Base-by-base conservation (phyloP, 1,140 invertebrate genomes). In the Trichomalopsis sarcophagae region DNA sequence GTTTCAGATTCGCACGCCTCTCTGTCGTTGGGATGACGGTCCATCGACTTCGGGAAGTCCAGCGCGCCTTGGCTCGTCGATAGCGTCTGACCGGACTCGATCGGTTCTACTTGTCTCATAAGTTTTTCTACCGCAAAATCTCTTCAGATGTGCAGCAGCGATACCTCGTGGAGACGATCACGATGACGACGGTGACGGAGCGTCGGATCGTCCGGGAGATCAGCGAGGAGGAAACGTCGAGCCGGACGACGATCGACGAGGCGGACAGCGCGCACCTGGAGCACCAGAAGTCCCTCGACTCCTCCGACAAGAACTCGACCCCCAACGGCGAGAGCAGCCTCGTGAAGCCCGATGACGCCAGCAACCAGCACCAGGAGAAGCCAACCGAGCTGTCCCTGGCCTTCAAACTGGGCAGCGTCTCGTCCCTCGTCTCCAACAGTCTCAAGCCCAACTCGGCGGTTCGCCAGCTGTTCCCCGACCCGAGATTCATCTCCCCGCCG, bases 361-460 rank as follows among this genome's bases (percentile, higher is more conserved):
- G n/a, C 2, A 81, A 80, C 17, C 88, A 88, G 36, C 87, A 89
- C 6, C 88, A 88, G 40, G 87, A 89, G 4, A 89, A 94, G 75
- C 87, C 90, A 1, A 91, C 92, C 40, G 95, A 95, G 86, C 90
- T 95, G 87, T 94, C 94, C 30, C 89, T 95, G 30, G 94, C 94
- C 9, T 95, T 96, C 86, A 95, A 95, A 88, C 89, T 95, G 5
- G 95, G 94, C 69, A 94, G 94, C 86, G 94, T 94, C 55, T 90
- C 94, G 7, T 91, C 94, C 13, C 92, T 95, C n/a, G 93, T 94
- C 10, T 93, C 94, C 14, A 95, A 95, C 86, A 95, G 94, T 86
- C 88, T 94, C 11, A 95, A 95, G 86, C 95, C 96, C 6, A 96
- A 96, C 89, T 96, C 96, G 13, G 96, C 96, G 11, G 95, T 96